A percentile compares a stretch with the other conserved stretches of the same genome.
Evolutionary conservation across 2,888 invertebrate genomes (phyloP).

Genomic region (Scaptodrosophila latifasciaeformis): DNA sequence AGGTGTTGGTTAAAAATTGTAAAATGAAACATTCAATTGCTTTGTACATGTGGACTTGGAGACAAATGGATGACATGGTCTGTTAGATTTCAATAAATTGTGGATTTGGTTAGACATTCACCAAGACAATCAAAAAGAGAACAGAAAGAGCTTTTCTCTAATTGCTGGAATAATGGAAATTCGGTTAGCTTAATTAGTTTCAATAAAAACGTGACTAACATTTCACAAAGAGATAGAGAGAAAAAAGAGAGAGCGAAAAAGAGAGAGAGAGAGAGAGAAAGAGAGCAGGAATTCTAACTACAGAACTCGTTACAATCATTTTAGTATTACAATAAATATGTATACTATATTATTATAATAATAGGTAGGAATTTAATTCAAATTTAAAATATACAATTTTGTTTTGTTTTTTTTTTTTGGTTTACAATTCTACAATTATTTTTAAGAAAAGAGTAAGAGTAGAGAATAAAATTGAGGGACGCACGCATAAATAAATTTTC

Average conservation of each 20-base stretch:
- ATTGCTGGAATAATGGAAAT: conserved; percentile 4
- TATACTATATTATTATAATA: no score
- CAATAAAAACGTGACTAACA: conserved; percentile 18
- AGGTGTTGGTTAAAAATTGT: not conserved
- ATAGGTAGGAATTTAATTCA: no score
- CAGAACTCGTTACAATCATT: no score
- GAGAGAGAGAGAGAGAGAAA: conserved; percentile 5
- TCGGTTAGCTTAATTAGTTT: conserved; percentile 10
- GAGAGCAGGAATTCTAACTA: conserved; percentile 45
- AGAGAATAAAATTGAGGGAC: no score
- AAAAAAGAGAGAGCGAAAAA: no score
- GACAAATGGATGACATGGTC: not conserved
- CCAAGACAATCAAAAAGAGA: not conserved
- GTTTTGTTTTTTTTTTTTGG: no score
- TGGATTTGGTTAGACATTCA: conserved; percentile 25
- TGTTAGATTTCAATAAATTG: not conserved
- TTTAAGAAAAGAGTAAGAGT: no score
- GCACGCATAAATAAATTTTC: no score
- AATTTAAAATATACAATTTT: not conserved
- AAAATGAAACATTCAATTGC: conserved; percentile 3
- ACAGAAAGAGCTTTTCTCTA: not conserved
- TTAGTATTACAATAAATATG: no score
- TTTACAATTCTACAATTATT: no score
- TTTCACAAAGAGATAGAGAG: no score
- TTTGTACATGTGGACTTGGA: conserved; percentile 13